These are phyloP conservation scores for Otis tarda DNA, from an alignment of 2,113 vertebrate genomes.

Conservation along the genomic window DNA sequence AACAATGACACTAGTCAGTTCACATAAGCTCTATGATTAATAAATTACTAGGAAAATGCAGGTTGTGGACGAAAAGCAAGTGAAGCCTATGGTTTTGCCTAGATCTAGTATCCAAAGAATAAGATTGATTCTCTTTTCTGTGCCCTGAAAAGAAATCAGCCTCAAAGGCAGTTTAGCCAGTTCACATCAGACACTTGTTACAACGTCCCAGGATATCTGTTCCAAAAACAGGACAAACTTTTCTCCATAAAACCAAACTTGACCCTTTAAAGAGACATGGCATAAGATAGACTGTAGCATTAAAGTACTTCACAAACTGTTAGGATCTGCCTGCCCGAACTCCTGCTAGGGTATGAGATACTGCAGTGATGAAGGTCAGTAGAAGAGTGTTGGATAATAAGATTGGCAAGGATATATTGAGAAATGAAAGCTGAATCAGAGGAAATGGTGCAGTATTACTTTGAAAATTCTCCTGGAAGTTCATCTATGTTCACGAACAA, in stretches of 20 bases:
- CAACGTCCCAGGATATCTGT: neutral
- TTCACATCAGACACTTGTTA: neutral
- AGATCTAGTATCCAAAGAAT: neutral
- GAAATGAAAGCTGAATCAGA: neutral
- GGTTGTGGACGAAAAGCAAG: neutral
- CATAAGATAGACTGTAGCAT: neutral
- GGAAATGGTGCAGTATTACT: neutral
- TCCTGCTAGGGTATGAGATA: neutral
- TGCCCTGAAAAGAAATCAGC: neutral
- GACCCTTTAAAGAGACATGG: neutral
- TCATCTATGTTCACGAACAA: neutral
- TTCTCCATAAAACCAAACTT: neutral
- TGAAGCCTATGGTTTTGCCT: neutral
- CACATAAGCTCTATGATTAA: neutral
- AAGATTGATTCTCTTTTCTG: neutral
- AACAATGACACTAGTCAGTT: neutral
- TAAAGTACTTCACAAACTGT: neutral
- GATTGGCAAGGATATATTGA: neutral
- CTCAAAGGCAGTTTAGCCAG: neutral
- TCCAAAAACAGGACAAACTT: neutral
- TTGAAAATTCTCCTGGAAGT: neutral
- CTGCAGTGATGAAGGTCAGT: neutral
- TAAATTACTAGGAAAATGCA: neutral
- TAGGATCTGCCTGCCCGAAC: neutral
- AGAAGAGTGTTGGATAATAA: neutral